Base-by-base conservation (phyloP, 2,888 invertebrate genomes). In the Acleris literana region DNA sequence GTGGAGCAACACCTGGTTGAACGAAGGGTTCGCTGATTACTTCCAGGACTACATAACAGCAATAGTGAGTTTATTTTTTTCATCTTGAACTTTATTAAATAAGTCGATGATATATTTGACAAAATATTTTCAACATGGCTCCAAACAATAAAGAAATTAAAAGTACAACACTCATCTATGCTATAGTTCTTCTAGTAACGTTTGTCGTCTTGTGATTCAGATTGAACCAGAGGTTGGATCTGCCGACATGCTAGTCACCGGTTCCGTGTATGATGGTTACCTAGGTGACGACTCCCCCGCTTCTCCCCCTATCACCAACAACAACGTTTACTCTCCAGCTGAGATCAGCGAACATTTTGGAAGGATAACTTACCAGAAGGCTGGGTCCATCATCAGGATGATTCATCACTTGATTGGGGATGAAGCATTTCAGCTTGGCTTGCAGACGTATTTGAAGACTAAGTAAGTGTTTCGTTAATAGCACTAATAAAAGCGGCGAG, bases 1-100 rank as follows among this genome's bases (percentile, higher is more conserved):
- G 96, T 96, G 96, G 96, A 93, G 94, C 68, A 93, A 94, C 73
- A 93, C 95, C 0, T 96, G 96, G 95, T 83, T 96, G 0, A 95
- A 94, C 72, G 95, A 95, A 81, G 95, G 93, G 0, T 96, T 96
- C 66, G 96, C 96, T 0, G 93, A 94, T 70, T 96, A 94, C 79
- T 96, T 96, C 81, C 95, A 97, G 81, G 96, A 96, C 79, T 93
- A 94, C 59, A 94, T 94, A 2, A 88, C 86, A 2, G 69, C 82
- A 29, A 63, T 77, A 69, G 87, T 88, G 67, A 73, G 80, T 74
- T 39, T 1, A 5, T 9, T 1, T 25, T 25, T 25, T 25, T 25
- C 5, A 25, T 25, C 25, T 25, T 25, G 25, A 29, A 2, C 29
- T 25, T 59, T n/a, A 0, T 1, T 1, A 29, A 29, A 29, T 29